Percentiles rank a stretch among this genome's conserved stretches.
Conservation (phyloP, 2,113 vertebrate genomes). For the Calcarius ornatus region DNA sequence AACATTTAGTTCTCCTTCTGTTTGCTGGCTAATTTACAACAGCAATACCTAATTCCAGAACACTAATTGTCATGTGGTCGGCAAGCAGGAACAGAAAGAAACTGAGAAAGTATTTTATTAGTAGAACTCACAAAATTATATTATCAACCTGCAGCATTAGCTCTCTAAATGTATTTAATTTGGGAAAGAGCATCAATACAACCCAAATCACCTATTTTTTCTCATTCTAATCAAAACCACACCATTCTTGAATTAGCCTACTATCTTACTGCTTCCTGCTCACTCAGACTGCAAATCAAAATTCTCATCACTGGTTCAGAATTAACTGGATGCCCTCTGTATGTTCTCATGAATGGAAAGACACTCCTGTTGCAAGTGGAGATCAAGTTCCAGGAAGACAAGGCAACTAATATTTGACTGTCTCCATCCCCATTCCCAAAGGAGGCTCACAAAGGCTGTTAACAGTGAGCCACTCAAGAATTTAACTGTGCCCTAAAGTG, state of each 20-base stretch:
- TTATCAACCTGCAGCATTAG: neutral
- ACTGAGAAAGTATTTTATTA: neutral
- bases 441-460: neutral
- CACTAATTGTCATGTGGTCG: neutral
- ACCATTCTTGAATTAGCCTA: neutral
- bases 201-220: neutral
- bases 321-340: neutral
- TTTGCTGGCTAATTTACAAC: conserved; percentile 21
- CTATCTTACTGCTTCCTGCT: neutral
- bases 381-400: neutral
- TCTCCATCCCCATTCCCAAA: neutral
- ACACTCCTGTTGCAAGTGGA: neutral
- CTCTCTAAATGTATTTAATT: neutral
- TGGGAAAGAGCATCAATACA: neutral
- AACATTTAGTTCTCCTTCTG: conserved; percentile 19
- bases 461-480: neutral
- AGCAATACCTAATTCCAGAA: neutral
- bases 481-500: neutral
- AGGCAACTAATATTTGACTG: neutral
- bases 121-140: neutral
- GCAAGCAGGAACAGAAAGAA: neutral
- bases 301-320: neutral
- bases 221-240: neutral
- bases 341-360: neutral
- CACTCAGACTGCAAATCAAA: neutral